These are phyloP conservation scores for Caenorhabditis japonica DNA, from an alignment of 2,888 invertebrate species.

Conservation along the genomic window DNA sequence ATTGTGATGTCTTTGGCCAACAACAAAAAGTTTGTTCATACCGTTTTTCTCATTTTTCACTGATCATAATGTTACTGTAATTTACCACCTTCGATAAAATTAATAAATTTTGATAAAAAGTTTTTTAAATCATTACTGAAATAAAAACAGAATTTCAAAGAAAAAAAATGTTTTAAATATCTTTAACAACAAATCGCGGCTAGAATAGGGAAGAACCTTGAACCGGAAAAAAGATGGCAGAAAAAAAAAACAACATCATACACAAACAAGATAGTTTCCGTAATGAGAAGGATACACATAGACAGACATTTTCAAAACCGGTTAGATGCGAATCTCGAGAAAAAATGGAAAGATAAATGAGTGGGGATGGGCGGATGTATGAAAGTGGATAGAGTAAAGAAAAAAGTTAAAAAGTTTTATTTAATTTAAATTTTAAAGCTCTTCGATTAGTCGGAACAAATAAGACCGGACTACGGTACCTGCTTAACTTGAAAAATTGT, in stretches of 20 bases:
- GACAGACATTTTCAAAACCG: slow-evolving; percentile 34
- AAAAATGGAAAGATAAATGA: slow-evolving; percentile 6
- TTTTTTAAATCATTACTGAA: too few species aligned
- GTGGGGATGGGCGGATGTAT: too few species aligned
- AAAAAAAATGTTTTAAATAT: too few species aligned
- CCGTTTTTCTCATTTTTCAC: neutral
- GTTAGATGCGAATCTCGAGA: slow-evolving; percentile 23
- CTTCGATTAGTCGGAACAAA: too few species aligned
- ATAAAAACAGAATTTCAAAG: too few species aligned
- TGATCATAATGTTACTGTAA: too few species aligned
- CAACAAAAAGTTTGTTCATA: slow-evolving; percentile 28
- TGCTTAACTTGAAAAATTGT: too few species aligned
- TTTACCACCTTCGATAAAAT: too few species aligned
- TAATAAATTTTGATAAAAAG: too few species aligned
- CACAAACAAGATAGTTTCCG: slow-evolving; percentile 44
- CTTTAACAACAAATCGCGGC: neutral
- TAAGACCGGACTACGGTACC: too few species aligned
- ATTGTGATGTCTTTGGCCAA: slow-evolving; percentile 38
- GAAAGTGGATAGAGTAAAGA: slow-evolving; percentile 5
- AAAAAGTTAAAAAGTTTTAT: slow-evolving; percentile 11
- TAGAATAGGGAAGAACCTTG: slow-evolving; percentile 32
- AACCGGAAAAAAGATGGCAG: slow-evolving; percentile 12
- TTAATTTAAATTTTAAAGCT: too few species aligned
- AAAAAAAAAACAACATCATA: slow-evolving; percentile 24
- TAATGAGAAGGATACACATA: slow-evolving; percentile 27